Evolutionary conservation across 1,140 invertebrate species (phyloP), one percentile per base, ranked within the genome.

Genomic region (Solenopsis fugax): DNA sequence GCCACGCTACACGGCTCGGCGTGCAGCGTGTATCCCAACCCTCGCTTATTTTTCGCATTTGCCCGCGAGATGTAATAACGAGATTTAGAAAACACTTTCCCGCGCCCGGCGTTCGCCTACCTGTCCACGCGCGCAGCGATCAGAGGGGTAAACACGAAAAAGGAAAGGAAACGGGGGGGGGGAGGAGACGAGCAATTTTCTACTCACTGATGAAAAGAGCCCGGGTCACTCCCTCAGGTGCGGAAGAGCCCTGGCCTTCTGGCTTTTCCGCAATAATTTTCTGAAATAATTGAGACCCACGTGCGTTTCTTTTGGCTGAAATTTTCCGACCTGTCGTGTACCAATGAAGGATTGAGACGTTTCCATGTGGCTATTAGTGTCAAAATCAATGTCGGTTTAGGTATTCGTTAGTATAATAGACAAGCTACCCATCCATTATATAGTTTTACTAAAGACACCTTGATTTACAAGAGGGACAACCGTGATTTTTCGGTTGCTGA

Each of bases 201-300:
- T 69, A 69, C 72, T 89, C 88, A 88, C 54, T 77, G 64, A 71
- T 76, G 60, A 85, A 87, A 90, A 85, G 75, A 76, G 67, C 76
- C 73, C 62, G 50, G 37, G 88, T 86, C 90, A 88, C 89, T 92
- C 86, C 87, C 89, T 84, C 65, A 54, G 81, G 87, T 58, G 18
- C 34, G 50, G 13, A 45, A 58, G 13, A 48, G 45, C 16, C 29
- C 58, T 6, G 60, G 48, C 67, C 87, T 81, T 88, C 73, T 86
- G 76, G 86, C 87, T 93, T 69, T 72, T 72, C 88, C 52, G 56
- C 67, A 60, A 89, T 90, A 89, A 93, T 93, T 94, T 93, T 73
- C 90, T 86, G 88, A 92, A 93, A 93, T 93, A 91, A 93, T 92
- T 88, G 88, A 92, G 86, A 88, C 60, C 88, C 85, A 87, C 86